A percentile compares a stretch with the other conserved stretches of the same genome.
Evolutionary conservation across 2,797 vertebrate species (phyloP).

Genomic region (Arnoldichthys spilopterus): DNA sequence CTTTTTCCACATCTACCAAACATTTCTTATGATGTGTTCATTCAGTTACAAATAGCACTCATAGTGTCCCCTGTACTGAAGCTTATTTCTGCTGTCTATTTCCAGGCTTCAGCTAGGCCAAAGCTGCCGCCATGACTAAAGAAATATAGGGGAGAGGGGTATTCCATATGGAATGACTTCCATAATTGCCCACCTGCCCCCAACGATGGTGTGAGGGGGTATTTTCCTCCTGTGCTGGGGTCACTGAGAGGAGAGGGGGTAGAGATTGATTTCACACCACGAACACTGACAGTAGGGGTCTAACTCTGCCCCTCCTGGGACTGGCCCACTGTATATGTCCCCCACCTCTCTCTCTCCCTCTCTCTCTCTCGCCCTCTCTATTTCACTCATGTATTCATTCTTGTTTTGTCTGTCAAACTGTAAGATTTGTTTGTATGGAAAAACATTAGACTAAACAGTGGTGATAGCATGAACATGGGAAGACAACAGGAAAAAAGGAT

Average conservation of each 20-base stretch:
- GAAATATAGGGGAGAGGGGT: background rate
- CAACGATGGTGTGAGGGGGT: background rate
- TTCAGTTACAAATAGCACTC: background rate
- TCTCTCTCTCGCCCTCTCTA: too few species aligned
- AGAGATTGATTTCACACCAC: constrained; percentile 72
- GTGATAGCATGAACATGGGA: too few species aligned
- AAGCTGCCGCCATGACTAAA: constrained; percentile 11
- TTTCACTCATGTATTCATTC: background rate
- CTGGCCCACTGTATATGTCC: background rate
- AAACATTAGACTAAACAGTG: background rate
- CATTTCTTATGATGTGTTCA: background rate
- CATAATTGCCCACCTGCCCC: constrained; percentile 30
- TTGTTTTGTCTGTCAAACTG: background rate
- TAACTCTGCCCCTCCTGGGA: constrained; percentile 29
- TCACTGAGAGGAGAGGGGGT: constrained; percentile 56
- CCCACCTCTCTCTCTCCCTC: background rate
- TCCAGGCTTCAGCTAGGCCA: background rate
- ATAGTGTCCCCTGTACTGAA: background rate
- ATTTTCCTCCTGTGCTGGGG: background rate
- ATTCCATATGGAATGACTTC: constrained; percentile 27
- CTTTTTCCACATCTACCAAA: background rate
- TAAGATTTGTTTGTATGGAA: background rate
- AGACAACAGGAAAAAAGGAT: too few species aligned
- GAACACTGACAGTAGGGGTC: constrained; percentile 30
- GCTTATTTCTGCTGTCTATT: background rate